Evolutionary conservation across 2,113 vertebrate genomes (phyloP), one percentile per base, ranked within the genome.

Genomic region (Alosa alosa): DNA sequence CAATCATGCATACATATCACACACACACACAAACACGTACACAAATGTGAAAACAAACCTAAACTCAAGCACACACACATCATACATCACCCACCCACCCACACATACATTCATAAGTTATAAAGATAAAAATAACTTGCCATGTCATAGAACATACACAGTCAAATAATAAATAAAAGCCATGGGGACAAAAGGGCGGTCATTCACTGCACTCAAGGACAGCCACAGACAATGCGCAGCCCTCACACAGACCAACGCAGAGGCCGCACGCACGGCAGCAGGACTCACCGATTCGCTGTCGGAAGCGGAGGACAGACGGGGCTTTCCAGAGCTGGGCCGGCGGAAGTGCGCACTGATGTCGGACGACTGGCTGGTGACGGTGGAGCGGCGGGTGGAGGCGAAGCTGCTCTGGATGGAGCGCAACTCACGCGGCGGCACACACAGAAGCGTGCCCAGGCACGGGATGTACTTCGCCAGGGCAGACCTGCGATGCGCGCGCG

Each of bases 401-500:
- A 96, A 97, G 89, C 96, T 98, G 94, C 95, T 95, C 90, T 93
- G 96, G 57, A 91, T 95, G 64, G 89, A 91, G 0, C 94, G 92
- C 3, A 78, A 31, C 72, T 92, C 95, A 91, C 94, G 94, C 52
- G 89, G 89, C 0, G 95, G 93, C 78, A 97, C 86, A 25, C 97
- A 95, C 83, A 99, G 93, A 86, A 99, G 88, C 55, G 86, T 83
- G 6, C 96, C 91, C 18, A 99, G 94, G 91, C 95, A 97, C 47
- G 97, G 98, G 87, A 99, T 91, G 39, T 99, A 96, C 88, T 95
- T 96, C 88, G 95, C 96, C 81, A 98, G 96, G 20, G 97, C 97
- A 87, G 95, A 94, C 93, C 98, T 99, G 93, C 8, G 6, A 31
- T 13, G 15, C 72, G 39, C 31, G 39, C 72, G 17, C 25, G 41